Evolutionary conservation across 2,113 vertebrate species (phyloP), one percentile per base, ranked within the genome.

Genomic region (Columba livia): DNA sequence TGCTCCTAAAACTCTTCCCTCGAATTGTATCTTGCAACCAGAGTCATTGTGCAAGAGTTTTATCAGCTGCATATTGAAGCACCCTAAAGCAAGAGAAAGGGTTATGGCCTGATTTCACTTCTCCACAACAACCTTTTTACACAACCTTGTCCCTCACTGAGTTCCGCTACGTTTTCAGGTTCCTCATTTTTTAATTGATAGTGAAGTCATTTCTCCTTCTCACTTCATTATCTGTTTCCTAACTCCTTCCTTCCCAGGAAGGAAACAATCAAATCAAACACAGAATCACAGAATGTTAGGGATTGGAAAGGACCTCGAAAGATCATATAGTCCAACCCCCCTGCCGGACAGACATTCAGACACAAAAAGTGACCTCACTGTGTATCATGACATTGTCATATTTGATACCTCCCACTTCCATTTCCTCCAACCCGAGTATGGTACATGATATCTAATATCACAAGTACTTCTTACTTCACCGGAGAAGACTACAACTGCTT

Each of bases 131-230:
- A 66, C 18, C 4, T 42, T 65, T 34, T 34, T 6, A 58, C 9
- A 2, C 0, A 1, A 60, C 11, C 8, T 28, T 1, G 1, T 19
- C 57, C 24, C 36, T 66, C 14, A 1, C 15, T 2, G 23, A 84
- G 29, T 8, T 62, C 15, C 29, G 14, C 32, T 24, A 3, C 0
- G 1, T 10, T 50, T 80, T 57, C 31, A 54, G 20, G n/a, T 44
- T 14, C 19, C 32, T 65, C 10, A 9, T 31, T 42, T n/a, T 48
- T 21, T 15, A 36, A 79, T 26, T 36, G 16, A 62, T 2, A 28
- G 34, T 73, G 29, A 65, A 57, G 17, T 42, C 21, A 54, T 44
- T 44, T 66, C 38, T 60, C 64, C 23, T 48, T 51, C 34, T 5
- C 11, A 7, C 42, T 79, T 67, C 17, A 25, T 13, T 21, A 48